These are phyloP conservation scores for Pseudomyrmex pallidus DNA, from an alignment of 1,140 invertebrate genomes.

Conservation along the genomic window DNA sequence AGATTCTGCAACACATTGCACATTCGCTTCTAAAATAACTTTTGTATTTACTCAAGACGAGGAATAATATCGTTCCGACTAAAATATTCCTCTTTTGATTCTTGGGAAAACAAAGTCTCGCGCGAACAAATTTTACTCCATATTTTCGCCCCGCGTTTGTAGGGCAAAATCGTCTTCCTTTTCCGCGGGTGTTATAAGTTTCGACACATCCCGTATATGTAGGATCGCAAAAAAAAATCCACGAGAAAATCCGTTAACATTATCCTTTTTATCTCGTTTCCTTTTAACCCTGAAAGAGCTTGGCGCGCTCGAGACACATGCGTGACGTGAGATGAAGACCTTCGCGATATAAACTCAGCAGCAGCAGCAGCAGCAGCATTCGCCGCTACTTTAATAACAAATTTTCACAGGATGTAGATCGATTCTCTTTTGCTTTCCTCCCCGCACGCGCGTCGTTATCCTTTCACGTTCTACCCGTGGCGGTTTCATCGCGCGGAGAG, in stretches of 20 bases:
- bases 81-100: too few species aligned
- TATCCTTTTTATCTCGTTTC: background rate
- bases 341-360: conserved; percentile 22
- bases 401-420: conserved; percentile 48
- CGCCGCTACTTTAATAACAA: conserved; percentile 9
- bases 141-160: too few species aligned
- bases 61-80: too few species aligned
- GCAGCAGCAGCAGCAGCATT: conserved; percentile 33
- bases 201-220: background rate
- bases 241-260: background rate
- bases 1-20: too few species aligned
- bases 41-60: too few species aligned
- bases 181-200: too few species aligned
- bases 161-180: too few species aligned
- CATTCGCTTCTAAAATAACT: too few species aligned
- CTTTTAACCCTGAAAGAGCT: conserved; percentile 23
- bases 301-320: conserved; percentile 26
- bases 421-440: background rate
- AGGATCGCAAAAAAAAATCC: background rate
- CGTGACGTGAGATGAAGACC: conserved; percentile 33
- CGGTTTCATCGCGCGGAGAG: background rate
- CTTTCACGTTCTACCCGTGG: conserved; percentile 10
- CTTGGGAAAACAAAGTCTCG: too few species aligned
- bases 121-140: too few species aligned
- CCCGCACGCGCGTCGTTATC: conserved; percentile 18